Evolutionary conservation across 2,797 vertebrate species (phyloP), one percentile per base, ranked within the genome.

Genomic region (Amblyraja radiata): DNA sequence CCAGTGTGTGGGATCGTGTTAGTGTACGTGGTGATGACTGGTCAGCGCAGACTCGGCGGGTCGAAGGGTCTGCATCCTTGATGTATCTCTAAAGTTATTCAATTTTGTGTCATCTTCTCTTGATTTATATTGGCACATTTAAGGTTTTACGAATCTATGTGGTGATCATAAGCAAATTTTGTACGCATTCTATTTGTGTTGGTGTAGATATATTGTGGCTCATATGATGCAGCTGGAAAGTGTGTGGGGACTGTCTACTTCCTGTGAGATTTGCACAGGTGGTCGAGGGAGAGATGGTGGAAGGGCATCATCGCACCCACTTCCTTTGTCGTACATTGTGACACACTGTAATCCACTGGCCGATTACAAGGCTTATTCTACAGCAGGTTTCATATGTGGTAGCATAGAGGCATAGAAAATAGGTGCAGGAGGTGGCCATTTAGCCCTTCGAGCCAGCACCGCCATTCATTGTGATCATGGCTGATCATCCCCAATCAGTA

Each of bases 231-330:
- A 95, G 95, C 96, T 97, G 97, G 96, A 96, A 96, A 97, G 94
- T 96, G n/a, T 88, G 90, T 95, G 95, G 96, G 96, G 95, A 94
- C n/a, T 36, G 94, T 94, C 93, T 95, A 95, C 97, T 97, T 98
- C 97, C 97, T 98, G 96, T 97, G 97, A 96, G 97, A 96, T 96
- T 96, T 95, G 95, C 96, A 95, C 96, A 97, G 98, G 98, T 98
- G 98, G 97, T 97, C 97, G 93, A 93, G 93, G 94, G 96, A 95
- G 95, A 39, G 71, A 92, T 94, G 91, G 0, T 68, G 95, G 95
- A 94, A 5, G 93, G 95, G 96, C 96, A 46, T 46, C 46, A 94
- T 84, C 36, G 93, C 96, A 95, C 97, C 97, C 97, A 97, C 97
- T 97, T 98, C 98, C 98, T 97, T 95, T 95, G 95, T 95, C 25